phyloP scores from a whole-genome alignment of 2,797 vertebrate species.

The Mycteria americana region DNA sequence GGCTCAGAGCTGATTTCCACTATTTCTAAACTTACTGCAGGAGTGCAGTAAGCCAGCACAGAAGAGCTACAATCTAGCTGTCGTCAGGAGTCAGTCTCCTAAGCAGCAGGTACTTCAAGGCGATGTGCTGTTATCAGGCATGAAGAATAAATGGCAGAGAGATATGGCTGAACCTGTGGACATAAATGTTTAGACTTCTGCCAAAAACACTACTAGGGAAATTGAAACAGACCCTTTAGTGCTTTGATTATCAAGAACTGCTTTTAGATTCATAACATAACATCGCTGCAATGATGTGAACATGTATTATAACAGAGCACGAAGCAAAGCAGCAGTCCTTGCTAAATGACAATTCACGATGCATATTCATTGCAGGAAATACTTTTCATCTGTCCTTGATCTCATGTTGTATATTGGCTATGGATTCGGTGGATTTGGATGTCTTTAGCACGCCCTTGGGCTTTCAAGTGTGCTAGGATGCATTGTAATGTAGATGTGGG shows the following conservation, averaged over 20 bases:
- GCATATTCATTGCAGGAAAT: conserved; percentile 42
- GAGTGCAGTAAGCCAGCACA: not conserved
- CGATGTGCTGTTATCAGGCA: not conserved
- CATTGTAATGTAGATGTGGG: conserved; percentile 49
- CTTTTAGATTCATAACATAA: not conserved
- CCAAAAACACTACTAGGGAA: not conserved
- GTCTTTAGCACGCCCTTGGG: conserved; percentile 23
- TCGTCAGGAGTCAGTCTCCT: not conserved
- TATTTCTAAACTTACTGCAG: not conserved
- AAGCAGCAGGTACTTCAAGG: not conserved
- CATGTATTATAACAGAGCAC: not conserved
- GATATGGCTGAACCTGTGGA: not conserved
- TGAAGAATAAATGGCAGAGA: not conserved
- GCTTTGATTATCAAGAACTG: not conserved
- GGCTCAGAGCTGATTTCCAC: not conserved
- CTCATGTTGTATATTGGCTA: conserved; percentile 10
- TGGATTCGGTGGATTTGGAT: conserved; percentile 24
- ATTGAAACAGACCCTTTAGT: not conserved
- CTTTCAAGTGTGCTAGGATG: conserved; percentile 15
- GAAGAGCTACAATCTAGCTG: not conserved
- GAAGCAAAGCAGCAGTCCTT: not conserved
- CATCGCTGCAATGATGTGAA: not conserved
- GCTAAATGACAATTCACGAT: not conserved
- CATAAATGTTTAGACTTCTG: not conserved
- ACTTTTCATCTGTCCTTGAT: conserved; percentile 33